phyloP scores from a whole-genome alignment of 2,797 vertebrate genomes.

The Sorex maritimensis region DNA sequence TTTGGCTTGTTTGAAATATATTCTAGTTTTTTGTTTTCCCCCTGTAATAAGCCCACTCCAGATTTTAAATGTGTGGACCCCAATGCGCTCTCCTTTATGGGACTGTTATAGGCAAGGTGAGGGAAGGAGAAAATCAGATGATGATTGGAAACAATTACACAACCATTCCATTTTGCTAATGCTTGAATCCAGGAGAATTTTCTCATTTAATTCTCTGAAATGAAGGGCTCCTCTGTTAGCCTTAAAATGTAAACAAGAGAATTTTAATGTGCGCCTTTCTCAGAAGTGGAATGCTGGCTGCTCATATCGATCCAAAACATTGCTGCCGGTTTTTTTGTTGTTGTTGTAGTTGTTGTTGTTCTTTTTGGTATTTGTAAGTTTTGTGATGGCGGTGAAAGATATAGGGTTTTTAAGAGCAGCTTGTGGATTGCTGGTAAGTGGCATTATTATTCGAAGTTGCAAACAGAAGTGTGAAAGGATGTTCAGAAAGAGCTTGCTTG shows the following conservation, averaged over 20 bases:
- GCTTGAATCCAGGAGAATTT: conserved; percentile 76
- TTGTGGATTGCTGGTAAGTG: conserved; percentile 51
- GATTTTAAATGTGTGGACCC: conserved; percentile 20
- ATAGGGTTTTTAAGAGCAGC: background rate
- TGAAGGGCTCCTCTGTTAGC: conserved; percentile 75
- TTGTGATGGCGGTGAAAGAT: background rate
- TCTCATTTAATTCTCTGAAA: conserved; percentile 85
- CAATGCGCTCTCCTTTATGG: background rate
- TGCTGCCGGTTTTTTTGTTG: conserved; percentile 9
- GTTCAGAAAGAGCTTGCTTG: conserved; percentile 10
- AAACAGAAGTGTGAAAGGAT: conserved; percentile 65
- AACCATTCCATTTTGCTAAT: conserved; percentile 76
- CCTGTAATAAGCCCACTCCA: conserved; percentile 18
- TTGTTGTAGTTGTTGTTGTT: background rate
- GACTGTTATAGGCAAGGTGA: conserved; percentile 53
- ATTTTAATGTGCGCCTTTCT: conserved; percentile 67
- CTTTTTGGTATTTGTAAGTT: conserved; percentile 56
- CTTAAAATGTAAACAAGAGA: conserved; percentile 83
- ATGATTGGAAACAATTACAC: conserved; percentile 69
- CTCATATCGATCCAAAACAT: conserved; percentile 67
- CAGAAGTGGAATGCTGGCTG: conserved; percentile 70
- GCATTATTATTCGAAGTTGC: conserved; percentile 67
- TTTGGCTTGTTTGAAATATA: conserved; percentile 57
- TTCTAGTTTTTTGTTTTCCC: background rate
- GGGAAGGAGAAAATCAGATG: conserved; percentile 42